These are phyloP conservation scores for Caenorhabditis auriculariae DNA, from an alignment of 2,888 invertebrate species.

Conservation along the genomic window DNA sequence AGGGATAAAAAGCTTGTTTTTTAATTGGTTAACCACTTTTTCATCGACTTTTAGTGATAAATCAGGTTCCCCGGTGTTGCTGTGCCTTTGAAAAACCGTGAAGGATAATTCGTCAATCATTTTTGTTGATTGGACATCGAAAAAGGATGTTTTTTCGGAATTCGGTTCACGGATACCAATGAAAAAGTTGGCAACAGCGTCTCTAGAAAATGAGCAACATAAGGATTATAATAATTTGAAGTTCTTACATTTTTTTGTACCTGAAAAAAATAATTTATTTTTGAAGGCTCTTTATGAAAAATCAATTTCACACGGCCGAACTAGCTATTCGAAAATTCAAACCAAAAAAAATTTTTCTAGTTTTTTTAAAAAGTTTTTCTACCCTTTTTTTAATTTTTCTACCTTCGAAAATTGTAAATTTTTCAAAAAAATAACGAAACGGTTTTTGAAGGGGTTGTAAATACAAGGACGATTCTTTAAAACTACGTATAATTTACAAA, in stretches of 20 bases:
- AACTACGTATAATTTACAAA: not conserved
- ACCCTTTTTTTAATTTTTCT: too few species aligned
- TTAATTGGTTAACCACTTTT: too few species aligned
- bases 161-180: constrained; percentile 4
- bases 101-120: constrained; percentile 21
- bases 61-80: too few species aligned
- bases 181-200: constrained; percentile 13
- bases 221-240: not conserved
- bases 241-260: not conserved
- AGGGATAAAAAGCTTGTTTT: too few species aligned
- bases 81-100: constrained; percentile 17
- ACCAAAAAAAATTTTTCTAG: too few species aligned
- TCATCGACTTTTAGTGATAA: too few species aligned
- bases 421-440: not conserved
- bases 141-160: constrained; percentile 4
- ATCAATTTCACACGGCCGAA: too few species aligned
- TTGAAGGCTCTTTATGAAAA: too few species aligned
- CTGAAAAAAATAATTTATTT: constrained; percentile 2
- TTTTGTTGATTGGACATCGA: constrained; percentile 23
- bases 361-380: too few species aligned
- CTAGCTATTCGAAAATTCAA: too few species aligned
- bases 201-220: constrained; percentile 7
- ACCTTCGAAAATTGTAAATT: not conserved
- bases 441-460: too few species aligned
- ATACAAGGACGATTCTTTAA: too few species aligned